These are phyloP conservation scores for Naso thynnoides DNA, from an alignment of 2,797 vertebrate genomes.

Conservation along the genomic window DNA sequence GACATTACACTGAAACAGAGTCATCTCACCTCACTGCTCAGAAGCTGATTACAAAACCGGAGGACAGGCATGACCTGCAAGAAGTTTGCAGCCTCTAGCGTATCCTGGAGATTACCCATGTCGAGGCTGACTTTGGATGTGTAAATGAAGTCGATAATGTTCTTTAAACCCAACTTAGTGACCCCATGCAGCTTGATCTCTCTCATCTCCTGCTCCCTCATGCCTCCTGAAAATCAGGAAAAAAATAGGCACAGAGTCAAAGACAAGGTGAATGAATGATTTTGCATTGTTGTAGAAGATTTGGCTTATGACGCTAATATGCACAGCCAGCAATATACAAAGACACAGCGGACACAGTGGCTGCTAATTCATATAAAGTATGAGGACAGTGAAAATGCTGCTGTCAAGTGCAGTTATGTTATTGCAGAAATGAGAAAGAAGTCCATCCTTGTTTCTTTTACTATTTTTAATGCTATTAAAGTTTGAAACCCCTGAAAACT, in stretches of 20 bases:
- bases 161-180: constrained; percentile 83
- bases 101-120: constrained; percentile 86
- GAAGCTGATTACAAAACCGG: constrained; percentile 87
- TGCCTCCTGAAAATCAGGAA: constrained; percentile 79
- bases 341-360: not conserved
- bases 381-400: not conserved
- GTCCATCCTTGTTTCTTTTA: constrained; percentile 11
- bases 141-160: constrained; percentile 89
- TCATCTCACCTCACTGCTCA: constrained; percentile 85
- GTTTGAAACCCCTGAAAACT: too few relatives aligned
- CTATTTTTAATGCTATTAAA: too few relatives aligned
- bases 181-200: constrained; percentile 88
- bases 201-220: constrained; percentile 87
- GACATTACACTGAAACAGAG: not conserved
- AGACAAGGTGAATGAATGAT: constrained; percentile 42
- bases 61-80: constrained; percentile 88
- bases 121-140: constrained; percentile 83
- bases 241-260: not conserved
- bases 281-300: constrained; percentile 25
- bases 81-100: constrained; percentile 88
- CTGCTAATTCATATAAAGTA: not conserved
- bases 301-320: not conserved
- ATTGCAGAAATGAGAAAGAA: constrained; percentile 13
- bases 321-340: constrained; percentile 23
- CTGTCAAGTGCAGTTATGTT: constrained; percentile 2